Conservation (phyloP, 2,888 invertebrate genomes). For the Boloria selene region DNA sequence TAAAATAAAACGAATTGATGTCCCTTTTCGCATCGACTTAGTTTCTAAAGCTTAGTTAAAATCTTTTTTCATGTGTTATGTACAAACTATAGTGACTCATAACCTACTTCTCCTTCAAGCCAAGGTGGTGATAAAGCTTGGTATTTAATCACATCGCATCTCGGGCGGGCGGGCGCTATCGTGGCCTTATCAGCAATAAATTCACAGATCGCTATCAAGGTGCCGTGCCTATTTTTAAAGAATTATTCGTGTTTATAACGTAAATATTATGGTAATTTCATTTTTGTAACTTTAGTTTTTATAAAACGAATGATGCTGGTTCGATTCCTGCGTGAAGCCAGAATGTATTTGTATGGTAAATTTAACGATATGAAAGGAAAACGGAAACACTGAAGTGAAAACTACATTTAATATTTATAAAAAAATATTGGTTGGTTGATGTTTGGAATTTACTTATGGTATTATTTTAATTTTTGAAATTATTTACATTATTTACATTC, state of each 20-base stretch:
- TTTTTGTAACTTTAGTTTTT: not conserved
- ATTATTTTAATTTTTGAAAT: too few species aligned
- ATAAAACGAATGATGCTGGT: not conserved
- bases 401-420: too few species aligned
- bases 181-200: conserved; percentile 58
- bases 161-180: conserved; percentile 36
- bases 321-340: too few species aligned
- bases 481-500: too few species aligned
- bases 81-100: not conserved
- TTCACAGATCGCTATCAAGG: conserved; percentile 42
- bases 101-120: conserved; percentile 46
- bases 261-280: conserved; percentile 22
- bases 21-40: too few species aligned
- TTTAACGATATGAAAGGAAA: too few species aligned
- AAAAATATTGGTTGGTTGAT: too few species aligned
- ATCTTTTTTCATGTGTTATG: not conserved
- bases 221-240: conserved; percentile 23
- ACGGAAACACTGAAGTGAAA: too few species aligned
- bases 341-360: too few species aligned
- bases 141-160: conserved; percentile 35
- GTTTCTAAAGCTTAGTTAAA: not conserved
- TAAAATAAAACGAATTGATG: too few species aligned
- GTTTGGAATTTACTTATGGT: too few species aligned
- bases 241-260: conserved; percentile 36
- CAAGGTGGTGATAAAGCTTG: conserved; percentile 32